A percentile compares a stretch with the other conserved stretches of the same genome.
These are phyloP conservation scores for Rhagonycha fulva DNA, from an alignment of 2,888 invertebrate species.

Conservation along the genomic window DNA sequence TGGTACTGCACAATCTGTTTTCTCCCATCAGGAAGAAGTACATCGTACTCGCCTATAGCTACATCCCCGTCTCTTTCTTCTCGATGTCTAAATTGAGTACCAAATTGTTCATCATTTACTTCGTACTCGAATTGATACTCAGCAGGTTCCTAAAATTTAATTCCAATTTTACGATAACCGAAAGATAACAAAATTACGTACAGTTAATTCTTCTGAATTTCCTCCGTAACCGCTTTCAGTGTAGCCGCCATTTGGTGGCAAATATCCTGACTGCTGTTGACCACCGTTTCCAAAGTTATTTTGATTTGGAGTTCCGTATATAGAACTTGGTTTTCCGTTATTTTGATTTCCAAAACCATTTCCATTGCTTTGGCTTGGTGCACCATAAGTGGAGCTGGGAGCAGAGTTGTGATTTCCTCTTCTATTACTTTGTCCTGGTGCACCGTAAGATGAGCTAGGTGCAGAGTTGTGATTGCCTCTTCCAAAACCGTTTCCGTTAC, in stretches of 20 bases:
- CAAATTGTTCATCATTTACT: conserved; percentile 79
- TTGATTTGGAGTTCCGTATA: no score
- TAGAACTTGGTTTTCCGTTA: no score
- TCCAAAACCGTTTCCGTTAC: no score
- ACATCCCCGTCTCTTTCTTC: conserved; percentile 83
- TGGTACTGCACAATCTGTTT: conserved; percentile 86
- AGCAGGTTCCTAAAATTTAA: conserved; percentile 70
- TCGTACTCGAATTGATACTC: conserved; percentile 87
- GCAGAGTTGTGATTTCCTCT: no score
- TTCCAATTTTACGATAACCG: background rate
- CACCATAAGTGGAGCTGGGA: no score
- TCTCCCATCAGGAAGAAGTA: conserved; percentile 83
- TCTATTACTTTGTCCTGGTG: no score
- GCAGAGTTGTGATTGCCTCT: no score
- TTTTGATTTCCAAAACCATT: no score
- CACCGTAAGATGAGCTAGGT: no score
- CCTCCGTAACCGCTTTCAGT: conserved; percentile 48
- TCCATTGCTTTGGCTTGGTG: no score
- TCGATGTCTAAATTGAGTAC: conserved; percentile 81
- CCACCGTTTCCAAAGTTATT: conserved; percentile 27
- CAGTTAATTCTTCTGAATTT: conserved; percentile 50
- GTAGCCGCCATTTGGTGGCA: conserved; percentile 54
- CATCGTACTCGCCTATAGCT: conserved; percentile 84
- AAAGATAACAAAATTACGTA: background rate
- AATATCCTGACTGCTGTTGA: conserved; percentile 40